Percentiles rank a stretch among this genome's conserved stretches.
These are phyloP conservation scores for Phocoena sinus DNA, from an alignment of 2,113 vertebrate species.

Conservation along the genomic window DNA sequence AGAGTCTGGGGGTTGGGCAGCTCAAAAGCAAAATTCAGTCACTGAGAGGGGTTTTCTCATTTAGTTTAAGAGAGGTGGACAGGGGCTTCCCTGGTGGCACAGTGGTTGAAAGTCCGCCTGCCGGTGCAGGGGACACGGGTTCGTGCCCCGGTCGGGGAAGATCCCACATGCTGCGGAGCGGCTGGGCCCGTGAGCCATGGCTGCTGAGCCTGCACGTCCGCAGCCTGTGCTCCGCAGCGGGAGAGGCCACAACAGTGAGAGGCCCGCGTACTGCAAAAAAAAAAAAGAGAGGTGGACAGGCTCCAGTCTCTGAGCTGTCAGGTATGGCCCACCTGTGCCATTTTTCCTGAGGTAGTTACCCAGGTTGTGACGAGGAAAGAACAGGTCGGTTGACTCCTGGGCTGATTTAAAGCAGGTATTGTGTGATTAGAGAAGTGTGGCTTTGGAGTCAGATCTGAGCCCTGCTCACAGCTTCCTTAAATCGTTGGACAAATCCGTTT, in stretches of 20 bases:
- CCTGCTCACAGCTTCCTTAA: not conserved
- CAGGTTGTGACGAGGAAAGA: not conserved
- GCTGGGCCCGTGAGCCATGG: too few relatives aligned
- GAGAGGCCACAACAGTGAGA: too few relatives aligned
- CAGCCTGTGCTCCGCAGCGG: too few relatives aligned
- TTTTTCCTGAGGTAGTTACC: not conserved
- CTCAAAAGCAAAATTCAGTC: not conserved
- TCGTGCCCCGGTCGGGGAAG: too few relatives aligned
- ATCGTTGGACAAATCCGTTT: not conserved
- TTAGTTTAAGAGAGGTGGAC: not conserved
- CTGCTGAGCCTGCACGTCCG: too few relatives aligned
- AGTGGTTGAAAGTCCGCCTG: too few relatives aligned
- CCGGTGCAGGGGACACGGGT: too few relatives aligned
- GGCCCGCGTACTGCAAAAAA: too few relatives aligned
- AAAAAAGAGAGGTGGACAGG: not conserved
- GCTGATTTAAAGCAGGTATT: not conserved
- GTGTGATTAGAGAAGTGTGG: not conserved
- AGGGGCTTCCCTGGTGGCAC: too few relatives aligned
- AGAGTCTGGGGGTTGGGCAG: not conserved
- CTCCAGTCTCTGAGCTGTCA: not conserved
- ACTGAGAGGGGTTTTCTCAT: not conserved
- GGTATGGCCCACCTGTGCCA: rapidly evolving
- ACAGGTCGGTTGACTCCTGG: not conserved
- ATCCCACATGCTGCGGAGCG: too few relatives aligned
- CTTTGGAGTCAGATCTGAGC: not conserved